These are phyloP conservation scores for Drosophila multiciliata DNA, from an alignment of 2,888 invertebrate species.

Conservation along the genomic window DNA sequence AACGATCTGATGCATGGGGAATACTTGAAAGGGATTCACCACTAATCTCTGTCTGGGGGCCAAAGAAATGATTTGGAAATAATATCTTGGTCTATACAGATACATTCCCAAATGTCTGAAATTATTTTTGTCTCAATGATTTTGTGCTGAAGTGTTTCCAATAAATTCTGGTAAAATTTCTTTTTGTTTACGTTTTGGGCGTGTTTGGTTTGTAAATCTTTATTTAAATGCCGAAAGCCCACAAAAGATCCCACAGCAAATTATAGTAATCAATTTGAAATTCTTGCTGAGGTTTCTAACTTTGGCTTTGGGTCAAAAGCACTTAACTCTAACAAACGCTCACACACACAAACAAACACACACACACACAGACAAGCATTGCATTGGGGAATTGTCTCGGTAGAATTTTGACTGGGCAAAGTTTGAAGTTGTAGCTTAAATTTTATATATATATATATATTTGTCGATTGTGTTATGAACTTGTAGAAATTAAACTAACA, in stretches of 20 bases:
- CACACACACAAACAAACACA: conserved; percentile 11
- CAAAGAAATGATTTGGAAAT: neutral
- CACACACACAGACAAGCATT: neutral
- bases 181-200: conserved; percentile 26
- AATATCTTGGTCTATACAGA: neutral
- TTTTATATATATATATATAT: conserved; percentile 38
- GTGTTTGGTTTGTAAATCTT: conserved; percentile 38
- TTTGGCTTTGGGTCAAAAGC: conserved; percentile 54
- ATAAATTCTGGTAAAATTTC: conserved; percentile 9
- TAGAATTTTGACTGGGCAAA: conserved; percentile 54
- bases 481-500: conserved; percentile 51
- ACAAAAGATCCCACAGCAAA: conserved; percentile 50
- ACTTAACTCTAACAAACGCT: conserved; percentile 33
- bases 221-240: conserved; percentile 52
- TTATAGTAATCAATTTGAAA: conserved; percentile 54
- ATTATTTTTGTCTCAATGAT: conserved; percentile 4
- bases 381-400: conserved; percentile 43
- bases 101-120: neutral
- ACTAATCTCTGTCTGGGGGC: neutral
- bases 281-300: conserved; percentile 44
- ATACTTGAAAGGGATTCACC: neutral
- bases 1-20: neutral
- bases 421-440: conserved; percentile 60
- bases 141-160: conserved; percentile 7
- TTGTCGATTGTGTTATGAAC: conserved; percentile 37